Evolutionary conservation across 2,113 vertebrate genomes (phyloP).

Genomic region (Podarcis cretensis): DNA sequence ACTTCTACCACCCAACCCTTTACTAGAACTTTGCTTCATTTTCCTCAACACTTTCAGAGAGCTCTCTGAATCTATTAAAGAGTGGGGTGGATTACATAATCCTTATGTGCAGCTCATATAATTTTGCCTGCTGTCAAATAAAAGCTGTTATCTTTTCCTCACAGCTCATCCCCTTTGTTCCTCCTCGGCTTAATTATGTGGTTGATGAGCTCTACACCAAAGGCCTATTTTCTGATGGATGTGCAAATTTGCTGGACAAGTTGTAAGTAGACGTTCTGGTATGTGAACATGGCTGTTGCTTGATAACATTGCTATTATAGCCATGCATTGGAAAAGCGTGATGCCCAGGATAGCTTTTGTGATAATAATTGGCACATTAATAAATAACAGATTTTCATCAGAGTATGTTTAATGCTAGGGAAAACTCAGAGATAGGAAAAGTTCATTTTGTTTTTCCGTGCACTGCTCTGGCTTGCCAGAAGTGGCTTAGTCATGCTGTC

Average conservation of each 20-base stretch:
- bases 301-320: background rate
- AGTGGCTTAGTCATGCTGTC: too few relatives aligned
- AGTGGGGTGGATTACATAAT: background rate
- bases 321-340: background rate
- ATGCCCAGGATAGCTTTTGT: background rate
- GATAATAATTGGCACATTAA: background rate
- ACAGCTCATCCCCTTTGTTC: conserved; percentile 77
- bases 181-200: conserved; percentile 17
- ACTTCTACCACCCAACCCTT: background rate
- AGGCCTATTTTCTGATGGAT: conserved; percentile 68
- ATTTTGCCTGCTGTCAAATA: background rate
- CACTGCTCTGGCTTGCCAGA: too few relatives aligned
- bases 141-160: background rate
- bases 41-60: background rate
- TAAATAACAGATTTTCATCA: background rate
- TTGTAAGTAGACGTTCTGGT: conserved; percentile 69
- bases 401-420: background rate
- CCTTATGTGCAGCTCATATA: background rate
- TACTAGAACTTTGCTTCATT: background rate
- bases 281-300: background rate
- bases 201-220: conserved; percentile 23
- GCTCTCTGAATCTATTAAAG: background rate
- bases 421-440: background rate
- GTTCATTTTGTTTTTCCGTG: background rate
- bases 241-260: conserved; percentile 60